Percentiles rank a stretch among this genome's conserved stretches.
phyloP scores from a whole-genome alignment of 2,888 invertebrate species.

The Seladonia tumulorum region DNA sequence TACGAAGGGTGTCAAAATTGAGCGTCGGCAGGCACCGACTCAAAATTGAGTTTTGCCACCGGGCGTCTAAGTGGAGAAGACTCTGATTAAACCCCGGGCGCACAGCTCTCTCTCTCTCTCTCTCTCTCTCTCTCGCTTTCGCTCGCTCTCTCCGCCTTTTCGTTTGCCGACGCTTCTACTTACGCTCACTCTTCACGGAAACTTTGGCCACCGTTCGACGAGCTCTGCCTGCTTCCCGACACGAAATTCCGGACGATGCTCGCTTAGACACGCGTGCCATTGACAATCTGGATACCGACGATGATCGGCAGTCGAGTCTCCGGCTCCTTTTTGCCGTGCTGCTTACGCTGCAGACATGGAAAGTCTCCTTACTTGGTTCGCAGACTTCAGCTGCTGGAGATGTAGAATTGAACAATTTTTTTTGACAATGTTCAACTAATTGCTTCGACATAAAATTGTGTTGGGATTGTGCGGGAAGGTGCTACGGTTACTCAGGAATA shows the following conservation, averaged over 20 bases:
- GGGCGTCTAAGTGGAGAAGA: slow-evolving; percentile 80
- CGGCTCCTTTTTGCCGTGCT: background rate
- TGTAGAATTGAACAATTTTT: too few relatives aligned
- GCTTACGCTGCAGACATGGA: background rate
- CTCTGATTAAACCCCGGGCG: slow-evolving; percentile 81
- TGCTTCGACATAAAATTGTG: too few relatives aligned
- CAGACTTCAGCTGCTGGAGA: too few relatives aligned
- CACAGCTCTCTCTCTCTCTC: background rate
- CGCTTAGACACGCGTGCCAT: background rate
- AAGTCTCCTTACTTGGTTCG: background rate
- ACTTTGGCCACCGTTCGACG: slow-evolving; percentile 52
- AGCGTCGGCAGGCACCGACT: slow-evolving; percentile 77
- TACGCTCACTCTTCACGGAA: slow-evolving; percentile 53
- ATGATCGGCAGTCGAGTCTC: background rate
- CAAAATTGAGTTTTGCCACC: slow-evolving; percentile 83
- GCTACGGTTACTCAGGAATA: too few relatives aligned
- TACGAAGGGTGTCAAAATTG: slow-evolving; percentile 83
- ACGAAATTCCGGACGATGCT: slow-evolving; percentile 24
- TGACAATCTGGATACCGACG: slow-evolving; percentile 7
- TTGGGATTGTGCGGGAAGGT: too few relatives aligned
- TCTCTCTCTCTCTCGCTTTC: background rate
- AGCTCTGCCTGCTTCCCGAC: slow-evolving; percentile 34
- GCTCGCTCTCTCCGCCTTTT: slow-evolving; percentile 71
- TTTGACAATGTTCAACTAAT: too few relatives aligned
- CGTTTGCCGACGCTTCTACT: slow-evolving; percentile 59